Conservation (phyloP, 64 coral and sea anemone species). For the Platygyra sinensis region DNA sequence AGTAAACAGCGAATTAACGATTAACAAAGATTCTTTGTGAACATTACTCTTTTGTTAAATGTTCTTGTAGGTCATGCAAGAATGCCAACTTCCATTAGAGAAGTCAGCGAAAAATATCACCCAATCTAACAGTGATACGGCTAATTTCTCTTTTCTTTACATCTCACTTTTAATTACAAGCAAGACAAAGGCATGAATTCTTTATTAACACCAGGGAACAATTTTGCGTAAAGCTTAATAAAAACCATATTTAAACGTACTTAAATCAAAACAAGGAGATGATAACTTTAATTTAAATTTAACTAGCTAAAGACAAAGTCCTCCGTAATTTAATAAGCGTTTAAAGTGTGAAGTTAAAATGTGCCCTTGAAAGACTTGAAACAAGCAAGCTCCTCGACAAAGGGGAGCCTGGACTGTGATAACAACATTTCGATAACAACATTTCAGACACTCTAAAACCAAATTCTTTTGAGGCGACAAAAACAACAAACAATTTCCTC, state of each 20-base stretch:
- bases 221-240: neutral
- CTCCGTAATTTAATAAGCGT: no score
- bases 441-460: neutral
- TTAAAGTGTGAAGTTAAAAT: no score
- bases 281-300: no score
- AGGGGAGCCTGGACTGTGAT: neutral
- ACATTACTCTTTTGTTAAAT: no score
- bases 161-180: neutral
- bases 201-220: neutral
- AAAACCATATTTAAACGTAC: neutral
- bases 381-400: neutral
- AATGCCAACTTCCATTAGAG: neutral
- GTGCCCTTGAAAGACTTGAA: no score
- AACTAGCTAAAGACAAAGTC: no score
- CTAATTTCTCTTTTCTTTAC: neutral
- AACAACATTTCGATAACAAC: neutral
- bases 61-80: neutral
- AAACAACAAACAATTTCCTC: slow-evolving; percentile 13
- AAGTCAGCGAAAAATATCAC: no score
- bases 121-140: neutral
- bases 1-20: no score
- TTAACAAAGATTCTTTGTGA: neutral
- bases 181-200: slow-evolving; percentile 10
- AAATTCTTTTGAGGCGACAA: no score
- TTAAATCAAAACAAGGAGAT: no score